These are phyloP conservation scores for Dreissena polymorpha DNA, from an alignment of 1,140 invertebrate genomes.

Conservation along the genomic window DNA sequence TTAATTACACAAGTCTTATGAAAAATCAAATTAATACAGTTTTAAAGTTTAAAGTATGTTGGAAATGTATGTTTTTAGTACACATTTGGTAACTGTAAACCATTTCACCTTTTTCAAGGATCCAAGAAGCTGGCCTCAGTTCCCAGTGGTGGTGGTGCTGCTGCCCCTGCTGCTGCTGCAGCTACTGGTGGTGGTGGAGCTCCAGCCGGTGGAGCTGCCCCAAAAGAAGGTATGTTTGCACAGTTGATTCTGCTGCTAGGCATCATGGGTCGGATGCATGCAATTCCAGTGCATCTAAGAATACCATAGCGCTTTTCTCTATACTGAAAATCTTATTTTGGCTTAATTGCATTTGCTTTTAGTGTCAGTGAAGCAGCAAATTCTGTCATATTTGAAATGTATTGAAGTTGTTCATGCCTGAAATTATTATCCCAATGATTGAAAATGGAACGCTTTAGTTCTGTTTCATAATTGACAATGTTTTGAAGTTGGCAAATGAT, in stretches of 20 bases:
- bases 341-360: neutral
- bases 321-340: no score
- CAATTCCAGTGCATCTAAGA: neutral
- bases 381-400: neutral
- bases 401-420: neutral
- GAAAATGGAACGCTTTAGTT: neutral
- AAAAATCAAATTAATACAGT: neutral
- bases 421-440: neutral
- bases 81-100: no score
- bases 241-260: neutral
- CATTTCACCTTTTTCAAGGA: conserved; percentile 14
- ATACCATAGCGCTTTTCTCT: conserved; percentile 7
- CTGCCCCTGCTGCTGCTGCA: conserved; percentile 90
- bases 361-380: neutral
- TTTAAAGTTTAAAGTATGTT: neutral
- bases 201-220: conserved; percentile 84
- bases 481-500: neutral
- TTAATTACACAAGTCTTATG: neutral
- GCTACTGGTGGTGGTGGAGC: conserved; percentile 84
- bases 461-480: neutral
- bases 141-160: conserved; percentile 84
- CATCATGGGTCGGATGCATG: no score
- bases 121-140: conserved; percentile 51
- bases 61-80: neutral
- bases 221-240: conserved; percentile 68